Percentiles rank a stretch among this genome's conserved stretches.
Evolutionary conservation across 1,140 invertebrate species (phyloP).

Genomic region (Doryteuthis pealeii): DNA sequence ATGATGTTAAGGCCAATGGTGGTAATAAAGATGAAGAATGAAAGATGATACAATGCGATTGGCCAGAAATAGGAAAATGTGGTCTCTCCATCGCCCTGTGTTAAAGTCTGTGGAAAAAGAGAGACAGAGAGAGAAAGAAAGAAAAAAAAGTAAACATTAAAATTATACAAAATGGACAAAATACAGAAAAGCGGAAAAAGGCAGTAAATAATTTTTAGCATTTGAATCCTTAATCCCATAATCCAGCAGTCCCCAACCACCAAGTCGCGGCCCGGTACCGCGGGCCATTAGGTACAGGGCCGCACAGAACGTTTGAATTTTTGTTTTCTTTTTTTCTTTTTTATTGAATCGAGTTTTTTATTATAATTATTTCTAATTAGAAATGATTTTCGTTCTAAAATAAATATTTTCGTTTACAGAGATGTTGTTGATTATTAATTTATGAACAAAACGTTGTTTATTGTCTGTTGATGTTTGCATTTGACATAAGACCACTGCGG

Average conservation of each 20-base stretch:
- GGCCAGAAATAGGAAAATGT: conserved; percentile 50
- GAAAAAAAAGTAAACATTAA: background rate
- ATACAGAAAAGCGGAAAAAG: background rate
- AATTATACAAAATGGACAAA: background rate
- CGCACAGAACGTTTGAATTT: too few species aligned
- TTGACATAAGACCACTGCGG: too few species aligned
- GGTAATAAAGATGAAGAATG: conserved; percentile 61
- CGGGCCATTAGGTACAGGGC: too few species aligned
- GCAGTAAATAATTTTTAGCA: background rate
- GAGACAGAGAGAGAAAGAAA: background rate
- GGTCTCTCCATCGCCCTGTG: conserved; percentile 36
- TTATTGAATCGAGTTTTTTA: too few species aligned
- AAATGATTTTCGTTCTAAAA: too few species aligned
- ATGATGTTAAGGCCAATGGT: conserved; percentile 61
- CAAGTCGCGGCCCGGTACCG: background rate
- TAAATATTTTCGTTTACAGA: too few species aligned
- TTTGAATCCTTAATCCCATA: background rate
- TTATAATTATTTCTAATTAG: too few species aligned
- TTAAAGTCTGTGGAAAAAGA: conserved; percentile 34
- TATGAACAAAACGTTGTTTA: too few species aligned
- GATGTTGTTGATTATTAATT: too few species aligned
- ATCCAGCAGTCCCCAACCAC: too few species aligned
- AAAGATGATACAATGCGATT: conserved; percentile 55
- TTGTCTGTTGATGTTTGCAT: too few species aligned
- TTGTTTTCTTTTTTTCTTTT: too few species aligned